These are phyloP conservation scores for Drosophila colorata DNA, from an alignment of 2,888 invertebrate species.

Conservation along the genomic window DNA sequence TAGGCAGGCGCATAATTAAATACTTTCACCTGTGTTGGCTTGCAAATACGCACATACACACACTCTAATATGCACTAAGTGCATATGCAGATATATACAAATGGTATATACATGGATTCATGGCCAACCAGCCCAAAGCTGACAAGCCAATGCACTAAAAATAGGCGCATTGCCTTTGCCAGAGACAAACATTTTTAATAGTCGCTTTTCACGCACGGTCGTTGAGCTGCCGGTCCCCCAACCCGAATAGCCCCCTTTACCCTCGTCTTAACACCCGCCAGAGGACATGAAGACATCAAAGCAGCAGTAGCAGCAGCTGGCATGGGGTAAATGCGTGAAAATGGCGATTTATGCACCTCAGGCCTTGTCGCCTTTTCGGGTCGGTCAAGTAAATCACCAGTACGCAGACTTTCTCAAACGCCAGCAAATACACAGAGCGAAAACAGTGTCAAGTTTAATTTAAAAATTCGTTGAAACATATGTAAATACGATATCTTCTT, in stretches of 20 bases:
- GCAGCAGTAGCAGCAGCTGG: conserved; percentile 23
- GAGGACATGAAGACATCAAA: conserved; percentile 60
- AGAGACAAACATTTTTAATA: conserved; percentile 66
- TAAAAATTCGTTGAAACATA: not conserved
- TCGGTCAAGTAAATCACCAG: conserved; percentile 44
- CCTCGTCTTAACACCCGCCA: conserved; percentile 20
- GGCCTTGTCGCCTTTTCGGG: conserved; percentile 49
- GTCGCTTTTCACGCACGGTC: conserved; percentile 73
- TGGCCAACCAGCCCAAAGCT: conserved; percentile 65
- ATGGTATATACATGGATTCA: conserved; percentile 45
- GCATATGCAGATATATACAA: conserved; percentile 18
- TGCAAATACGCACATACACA: not conserved
- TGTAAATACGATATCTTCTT: too few relatives aligned
- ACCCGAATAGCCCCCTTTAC: not conserved
- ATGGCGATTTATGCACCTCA: conserved; percentile 61
- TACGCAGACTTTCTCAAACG: conserved; percentile 44
- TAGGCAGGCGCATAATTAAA: conserved; percentile 72
- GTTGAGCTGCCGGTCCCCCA: conserved; percentile 37
- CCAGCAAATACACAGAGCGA: conserved; percentile 13
- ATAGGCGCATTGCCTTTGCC: conserved; percentile 73
- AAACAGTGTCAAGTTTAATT: not conserved
- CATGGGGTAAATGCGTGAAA: conserved; percentile 64
- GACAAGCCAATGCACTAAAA: conserved; percentile 75
- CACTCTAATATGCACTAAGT: conserved; percentile 1
- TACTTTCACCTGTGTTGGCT: conserved; percentile 69